Conservation (phyloP, 2,797 vertebrate species). For the Lateolabrax maculatus region DNA sequence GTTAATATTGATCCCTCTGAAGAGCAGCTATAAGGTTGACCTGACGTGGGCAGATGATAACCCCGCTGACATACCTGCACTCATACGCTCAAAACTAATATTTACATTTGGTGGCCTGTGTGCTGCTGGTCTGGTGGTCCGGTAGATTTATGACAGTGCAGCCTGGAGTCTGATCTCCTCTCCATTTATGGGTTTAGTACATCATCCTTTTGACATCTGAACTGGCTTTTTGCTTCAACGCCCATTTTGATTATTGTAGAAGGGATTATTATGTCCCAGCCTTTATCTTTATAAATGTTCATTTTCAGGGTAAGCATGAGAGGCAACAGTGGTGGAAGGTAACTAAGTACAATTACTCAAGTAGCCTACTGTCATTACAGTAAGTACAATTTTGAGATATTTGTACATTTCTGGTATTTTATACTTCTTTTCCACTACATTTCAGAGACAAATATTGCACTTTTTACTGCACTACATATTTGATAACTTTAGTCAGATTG, state of each 20-base stretch:
- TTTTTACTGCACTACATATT: too few relatives aligned
- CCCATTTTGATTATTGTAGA: constrained; percentile 30
- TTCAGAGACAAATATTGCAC: too few relatives aligned
- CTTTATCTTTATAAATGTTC: constrained; percentile 4
- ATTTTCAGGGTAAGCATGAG: neutral
- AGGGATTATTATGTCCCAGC: constrained; percentile 25
- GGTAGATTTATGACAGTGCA: constrained; percentile 7
- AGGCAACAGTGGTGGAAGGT: neutral
- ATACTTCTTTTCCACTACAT: too few relatives aligned
- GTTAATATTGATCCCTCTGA: neutral
- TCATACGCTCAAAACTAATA: constrained; percentile 3
- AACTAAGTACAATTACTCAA: too few relatives aligned
- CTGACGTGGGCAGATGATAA: neutral
- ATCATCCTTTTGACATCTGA: constrained; percentile 43
- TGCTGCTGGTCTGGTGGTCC: constrained; percentile 7
- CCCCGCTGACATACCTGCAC: neutral
- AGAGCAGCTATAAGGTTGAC: neutral
- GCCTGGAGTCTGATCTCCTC: constrained; percentile 3
- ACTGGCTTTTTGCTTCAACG: constrained; percentile 27
- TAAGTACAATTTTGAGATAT: too few relatives aligned
- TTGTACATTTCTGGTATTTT: too few relatives aligned
- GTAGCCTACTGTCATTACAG: too few relatives aligned
- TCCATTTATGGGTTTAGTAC: constrained; percentile 20
- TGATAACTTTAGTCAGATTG: too few relatives aligned
- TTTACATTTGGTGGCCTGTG: neutral